Conservation (phyloP, 2,113 vertebrate genomes). For the Hippocampus barbouri region DNA sequence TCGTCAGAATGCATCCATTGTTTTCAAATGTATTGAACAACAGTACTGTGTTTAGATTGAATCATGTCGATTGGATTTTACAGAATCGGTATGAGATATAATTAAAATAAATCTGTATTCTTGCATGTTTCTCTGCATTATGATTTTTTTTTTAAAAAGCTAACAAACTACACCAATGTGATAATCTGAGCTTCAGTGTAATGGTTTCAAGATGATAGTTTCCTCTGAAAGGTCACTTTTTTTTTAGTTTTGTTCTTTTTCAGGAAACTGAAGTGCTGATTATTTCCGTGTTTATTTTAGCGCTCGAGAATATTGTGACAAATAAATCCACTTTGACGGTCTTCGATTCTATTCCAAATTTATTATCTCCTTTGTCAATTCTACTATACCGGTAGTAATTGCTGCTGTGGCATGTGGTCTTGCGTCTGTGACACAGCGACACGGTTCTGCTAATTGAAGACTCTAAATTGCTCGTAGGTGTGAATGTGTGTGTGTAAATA, state of each 20-base stretch:
- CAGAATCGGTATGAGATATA: background rate
- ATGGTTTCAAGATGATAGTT: background rate
- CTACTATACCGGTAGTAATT: too few species aligned
- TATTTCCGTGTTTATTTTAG: background rate
- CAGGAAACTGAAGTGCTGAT: background rate
- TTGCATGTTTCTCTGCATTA: too few species aligned
- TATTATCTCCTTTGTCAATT: too few species aligned
- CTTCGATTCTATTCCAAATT: background rate
- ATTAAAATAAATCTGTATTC: background rate
- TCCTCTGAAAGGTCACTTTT: too few species aligned
- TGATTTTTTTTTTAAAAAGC: too few species aligned
- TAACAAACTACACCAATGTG: too few species aligned
- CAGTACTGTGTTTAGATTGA: background rate
- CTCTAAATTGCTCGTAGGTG: too few species aligned
- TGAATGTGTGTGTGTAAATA: background rate
- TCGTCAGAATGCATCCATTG: constrained; percentile 12
- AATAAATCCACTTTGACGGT: background rate
- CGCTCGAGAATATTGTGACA: background rate
- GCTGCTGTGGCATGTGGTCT: too few species aligned
- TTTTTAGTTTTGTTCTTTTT: background rate
- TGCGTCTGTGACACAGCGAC: too few species aligned
- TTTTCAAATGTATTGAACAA: background rate
- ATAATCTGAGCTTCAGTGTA: background rate
- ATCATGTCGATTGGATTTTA: background rate
- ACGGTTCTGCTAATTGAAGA: too few species aligned